Evolutionary conservation across 2,113 vertebrate genomes (phyloP).

Genomic region (Pardalotus punctatus): DNA sequence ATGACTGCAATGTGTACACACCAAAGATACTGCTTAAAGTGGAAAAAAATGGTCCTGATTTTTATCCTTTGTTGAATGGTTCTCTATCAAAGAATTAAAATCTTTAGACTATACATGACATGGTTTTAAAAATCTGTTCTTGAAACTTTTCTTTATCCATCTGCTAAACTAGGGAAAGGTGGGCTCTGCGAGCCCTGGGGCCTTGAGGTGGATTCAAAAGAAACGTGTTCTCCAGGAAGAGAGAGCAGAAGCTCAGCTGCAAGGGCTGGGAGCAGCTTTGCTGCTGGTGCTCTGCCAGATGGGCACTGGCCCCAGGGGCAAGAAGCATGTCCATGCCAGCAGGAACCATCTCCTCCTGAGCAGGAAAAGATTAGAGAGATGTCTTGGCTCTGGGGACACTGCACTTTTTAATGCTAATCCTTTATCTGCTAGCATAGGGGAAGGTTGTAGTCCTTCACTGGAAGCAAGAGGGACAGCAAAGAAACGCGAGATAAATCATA

Average conservation of each 20-base stretch:
- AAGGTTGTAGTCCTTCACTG: neutral
- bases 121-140: neutral
- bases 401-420: neutral
- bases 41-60: neutral
- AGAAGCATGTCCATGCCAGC: neutral
- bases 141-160: neutral
- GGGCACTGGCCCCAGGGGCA: neutral
- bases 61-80: neutral
- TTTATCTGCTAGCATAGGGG: neutral
- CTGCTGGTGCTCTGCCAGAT: neutral
- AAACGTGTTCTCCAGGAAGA: neutral
- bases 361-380: neutral
- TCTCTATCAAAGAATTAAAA: neutral
- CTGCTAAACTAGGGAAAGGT: neutral
- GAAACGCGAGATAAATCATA: neutral
- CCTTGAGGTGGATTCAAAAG: neutral
- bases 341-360: neutral
- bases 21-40: neutral
- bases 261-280: neutral
- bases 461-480: neutral
- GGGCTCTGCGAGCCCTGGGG: neutral
- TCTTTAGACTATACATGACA: neutral
- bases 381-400: neutral
- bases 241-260: neutral
- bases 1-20: neutral